A percentile compares a stretch with the other conserved stretches of the same genome.
These are phyloP conservation scores for Coenobita brevimanus DNA, from an alignment of 1,140 invertebrate species.

Conservation along the genomic window DNA sequence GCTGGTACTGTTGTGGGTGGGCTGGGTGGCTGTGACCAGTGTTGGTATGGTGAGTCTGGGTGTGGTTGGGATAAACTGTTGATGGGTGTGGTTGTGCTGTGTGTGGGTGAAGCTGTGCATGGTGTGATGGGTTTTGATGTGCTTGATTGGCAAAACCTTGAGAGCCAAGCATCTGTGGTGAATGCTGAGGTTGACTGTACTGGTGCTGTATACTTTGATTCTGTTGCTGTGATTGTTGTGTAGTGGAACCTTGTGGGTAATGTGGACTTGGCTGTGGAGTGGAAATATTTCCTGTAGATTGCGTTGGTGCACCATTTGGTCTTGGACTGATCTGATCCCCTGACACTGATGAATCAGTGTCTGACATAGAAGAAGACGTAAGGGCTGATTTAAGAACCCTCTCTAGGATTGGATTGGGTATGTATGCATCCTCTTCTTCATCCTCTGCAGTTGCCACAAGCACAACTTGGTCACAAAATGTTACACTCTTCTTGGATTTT, in stretches of 20 bases:
- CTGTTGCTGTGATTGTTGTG: conserved; percentile 38
- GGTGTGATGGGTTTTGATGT: conserved; percentile 16
- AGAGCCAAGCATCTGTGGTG: conserved; percentile 16
- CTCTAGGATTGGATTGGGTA: conserved; percentile 92
- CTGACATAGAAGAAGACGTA: conserved; percentile 68
- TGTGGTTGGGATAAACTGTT: neutral
- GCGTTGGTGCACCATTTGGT: conserved; percentile 10
- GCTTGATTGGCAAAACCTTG: conserved; percentile 27
- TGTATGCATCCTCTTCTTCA: conserved; percentile 88
- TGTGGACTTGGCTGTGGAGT: conserved; percentile 51
- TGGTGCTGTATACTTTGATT: conserved; percentile 5
- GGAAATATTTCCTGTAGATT: conserved; percentile 28
- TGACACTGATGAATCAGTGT: conserved; percentile 45
- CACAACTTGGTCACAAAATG: conserved; percentile 94
- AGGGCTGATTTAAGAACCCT: conserved; percentile 87
- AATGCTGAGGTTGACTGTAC: conserved; percentile 6
- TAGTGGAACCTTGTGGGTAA: conserved; percentile 24
- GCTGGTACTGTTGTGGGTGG: conserved; percentile 36
- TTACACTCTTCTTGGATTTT: conserved; percentile 88
- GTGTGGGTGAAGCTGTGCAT: conserved; percentile 35
- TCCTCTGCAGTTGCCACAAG: conserved; percentile 93
- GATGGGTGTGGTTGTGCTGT: conserved; percentile 30
- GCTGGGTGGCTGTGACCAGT: conserved; percentile 21
- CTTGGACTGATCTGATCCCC: conserved; percentile 30
- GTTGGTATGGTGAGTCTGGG: neutral